phyloP scores from a whole-genome alignment of 2,113 vertebrate species.

The Tiliqua scincoides region DNA sequence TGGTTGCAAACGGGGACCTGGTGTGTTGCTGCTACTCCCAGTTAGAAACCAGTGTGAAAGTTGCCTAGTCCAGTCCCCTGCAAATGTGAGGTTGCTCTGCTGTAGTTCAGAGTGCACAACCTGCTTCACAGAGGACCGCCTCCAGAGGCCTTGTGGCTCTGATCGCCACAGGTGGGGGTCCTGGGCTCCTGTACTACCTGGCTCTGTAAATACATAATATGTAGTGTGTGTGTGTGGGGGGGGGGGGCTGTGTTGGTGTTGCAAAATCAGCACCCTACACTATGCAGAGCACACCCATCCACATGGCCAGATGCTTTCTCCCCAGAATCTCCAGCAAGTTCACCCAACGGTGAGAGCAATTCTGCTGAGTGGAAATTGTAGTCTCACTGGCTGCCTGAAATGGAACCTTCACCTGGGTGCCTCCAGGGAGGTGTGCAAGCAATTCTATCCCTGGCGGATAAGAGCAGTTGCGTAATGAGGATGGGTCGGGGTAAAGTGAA shows the following conservation, averaged over 20 bases:
- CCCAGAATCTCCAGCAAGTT: neutral
- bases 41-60: neutral
- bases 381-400: slow-evolving; percentile 1
- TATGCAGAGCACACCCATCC: neutral
- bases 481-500: slow-evolving; percentile 9
- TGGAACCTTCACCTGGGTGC: neutral
- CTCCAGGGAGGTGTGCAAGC: neutral
- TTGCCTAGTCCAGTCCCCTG: neutral
- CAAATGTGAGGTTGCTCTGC: neutral
- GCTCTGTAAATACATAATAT: neutral
- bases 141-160: no score
- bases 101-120: no score
- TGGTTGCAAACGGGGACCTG: neutral
- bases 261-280: neutral
- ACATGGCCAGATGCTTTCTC: neutral
- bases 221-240: no score
- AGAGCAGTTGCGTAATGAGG: slow-evolving; percentile 26
- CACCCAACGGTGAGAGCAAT: slow-evolving; percentile 39
- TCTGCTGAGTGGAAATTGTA: slow-evolving; percentile 33
- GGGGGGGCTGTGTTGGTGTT: no score
- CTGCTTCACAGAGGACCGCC: no score
- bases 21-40: neutral
- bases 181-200: neutral
- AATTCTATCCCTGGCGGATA: slow-evolving; percentile 29
- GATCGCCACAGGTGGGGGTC: no score